phyloP scores from a whole-genome alignment of 2,888 invertebrate genomes.

The Euclidia mi region DNA sequence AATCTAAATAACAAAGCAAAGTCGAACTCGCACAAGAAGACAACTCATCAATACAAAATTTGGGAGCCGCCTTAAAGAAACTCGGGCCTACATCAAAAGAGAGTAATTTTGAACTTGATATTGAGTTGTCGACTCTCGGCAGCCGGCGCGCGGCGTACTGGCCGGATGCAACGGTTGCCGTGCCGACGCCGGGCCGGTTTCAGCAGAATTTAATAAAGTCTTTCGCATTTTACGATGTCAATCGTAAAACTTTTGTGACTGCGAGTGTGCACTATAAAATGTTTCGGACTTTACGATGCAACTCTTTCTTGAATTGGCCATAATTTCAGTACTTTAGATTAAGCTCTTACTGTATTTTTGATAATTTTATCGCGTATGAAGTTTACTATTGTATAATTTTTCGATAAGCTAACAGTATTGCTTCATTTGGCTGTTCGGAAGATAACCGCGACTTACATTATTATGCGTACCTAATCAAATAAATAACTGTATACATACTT shows the following conservation, averaged over 20 bases:
- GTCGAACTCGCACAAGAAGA: slow-evolving; percentile 4
- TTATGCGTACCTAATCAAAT: neutral
- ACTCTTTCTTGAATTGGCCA: slow-evolving; percentile 30
- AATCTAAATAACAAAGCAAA: neutral
- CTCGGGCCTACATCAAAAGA: slow-evolving; percentile 39
- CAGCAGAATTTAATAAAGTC: slow-evolving; percentile 77
- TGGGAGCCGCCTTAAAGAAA: slow-evolving; percentile 21
- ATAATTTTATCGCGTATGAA: slow-evolving; percentile 14
- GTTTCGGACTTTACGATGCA: slow-evolving; percentile 52
- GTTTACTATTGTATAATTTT: slow-evolving; percentile 6
- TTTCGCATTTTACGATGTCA: slow-evolving; percentile 69
- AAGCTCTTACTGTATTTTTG: slow-evolving; percentile 16
- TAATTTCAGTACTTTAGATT: slow-evolving; percentile 31
- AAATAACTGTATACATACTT: neutral
- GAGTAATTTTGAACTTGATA: slow-evolving; percentile 50
- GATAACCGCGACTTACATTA: slow-evolving; percentile 1
- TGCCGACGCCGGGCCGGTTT: slow-evolving; percentile 52
- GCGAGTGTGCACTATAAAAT: slow-evolving; percentile 60
- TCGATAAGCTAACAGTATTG: slow-evolving; percentile 3
- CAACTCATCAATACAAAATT: slow-evolving; percentile 20
- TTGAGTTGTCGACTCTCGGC: slow-evolving; percentile 37
- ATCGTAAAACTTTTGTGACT: slow-evolving; percentile 74
- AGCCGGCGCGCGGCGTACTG: slow-evolving; percentile 19
- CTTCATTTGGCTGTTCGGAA: slow-evolving; percentile 1
- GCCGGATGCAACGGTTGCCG: slow-evolving; percentile 24